phyloP scores from a whole-genome alignment of 2,113 vertebrate species.

The Guaruba guarouba region DNA sequence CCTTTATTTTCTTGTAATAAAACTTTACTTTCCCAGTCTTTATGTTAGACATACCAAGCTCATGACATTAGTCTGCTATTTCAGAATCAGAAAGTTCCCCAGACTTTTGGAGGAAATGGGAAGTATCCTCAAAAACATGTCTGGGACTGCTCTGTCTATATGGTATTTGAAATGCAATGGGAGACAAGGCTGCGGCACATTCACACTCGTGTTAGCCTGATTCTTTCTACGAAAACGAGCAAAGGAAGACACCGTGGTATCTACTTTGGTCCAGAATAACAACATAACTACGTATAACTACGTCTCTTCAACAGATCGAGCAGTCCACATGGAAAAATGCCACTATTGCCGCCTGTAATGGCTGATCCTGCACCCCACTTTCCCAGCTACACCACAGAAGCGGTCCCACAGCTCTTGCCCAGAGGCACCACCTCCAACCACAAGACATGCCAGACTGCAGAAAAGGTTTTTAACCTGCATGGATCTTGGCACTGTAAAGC shows the following conservation, averaged over 20 bases:
- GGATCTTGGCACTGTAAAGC: background rate
- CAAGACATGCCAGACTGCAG: background rate
- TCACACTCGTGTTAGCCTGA: background rate
- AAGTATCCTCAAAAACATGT: background rate
- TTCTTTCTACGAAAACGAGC: background rate
- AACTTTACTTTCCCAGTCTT: background rate
- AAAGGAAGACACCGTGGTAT: background rate
- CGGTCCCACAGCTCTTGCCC: background rate
- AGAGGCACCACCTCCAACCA: background rate
- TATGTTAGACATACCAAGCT: background rate
- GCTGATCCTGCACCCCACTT: background rate
- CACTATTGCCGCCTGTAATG: background rate
- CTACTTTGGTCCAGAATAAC: background rate
- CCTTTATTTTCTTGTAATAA: constrained; percentile 2
- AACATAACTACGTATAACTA: background rate
- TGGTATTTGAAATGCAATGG: background rate
- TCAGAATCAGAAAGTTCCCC: background rate
- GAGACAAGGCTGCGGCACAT: background rate
- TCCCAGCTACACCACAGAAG: background rate
- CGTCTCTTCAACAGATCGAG: background rate
- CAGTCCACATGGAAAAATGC: background rate
- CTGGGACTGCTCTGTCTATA: background rate
- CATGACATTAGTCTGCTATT: background rate
- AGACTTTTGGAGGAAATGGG: background rate
- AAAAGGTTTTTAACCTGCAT: background rate